phyloP scores from a whole-genome alignment of 1,140 invertebrate species.

The Brachionus rotundiformis region DNA sequence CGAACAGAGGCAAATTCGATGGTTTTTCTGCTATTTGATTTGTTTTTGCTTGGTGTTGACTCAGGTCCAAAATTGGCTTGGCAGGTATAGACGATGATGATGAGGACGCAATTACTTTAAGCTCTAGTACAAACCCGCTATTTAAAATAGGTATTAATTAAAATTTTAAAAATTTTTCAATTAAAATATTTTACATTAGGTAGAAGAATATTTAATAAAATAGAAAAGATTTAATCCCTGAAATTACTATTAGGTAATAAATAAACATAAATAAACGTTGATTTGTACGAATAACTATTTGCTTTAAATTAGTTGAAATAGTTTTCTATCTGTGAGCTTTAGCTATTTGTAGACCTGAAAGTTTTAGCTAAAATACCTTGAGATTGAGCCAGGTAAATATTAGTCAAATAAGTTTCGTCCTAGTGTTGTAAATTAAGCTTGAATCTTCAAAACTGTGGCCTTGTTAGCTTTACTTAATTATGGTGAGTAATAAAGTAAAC shows the following conservation, averaged over 20 bases:
- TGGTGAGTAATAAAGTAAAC: not conserved
- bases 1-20: not conserved
- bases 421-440: not conserved
- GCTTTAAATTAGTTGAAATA: constrained; percentile 6
- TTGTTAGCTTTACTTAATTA: not conserved
- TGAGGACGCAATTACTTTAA: constrained; percentile 32
- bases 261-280: constrained; percentile 16
- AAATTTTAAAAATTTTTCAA: not conserved
- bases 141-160: not conserved
- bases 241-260: not conserved
- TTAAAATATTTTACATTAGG: constrained; percentile 17
- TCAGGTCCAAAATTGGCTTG: not conserved
- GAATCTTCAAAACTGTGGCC: not conserved
- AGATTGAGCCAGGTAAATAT: constrained; percentile 6
- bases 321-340: not conserved
- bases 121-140: not conserved
- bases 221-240: not conserved
- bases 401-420: not conserved
- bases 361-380: constrained; percentile 14
- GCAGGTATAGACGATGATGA: not conserved
- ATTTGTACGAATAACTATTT: constrained; percentile 8
- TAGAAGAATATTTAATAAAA: not conserved
- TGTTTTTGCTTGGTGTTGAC: not conserved
- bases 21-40: not conserved
- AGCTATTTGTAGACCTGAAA: not conserved